Base-by-base conservation (phyloP, 2,113 vertebrate species). In the Onychorhynchus coronatus region DNA sequence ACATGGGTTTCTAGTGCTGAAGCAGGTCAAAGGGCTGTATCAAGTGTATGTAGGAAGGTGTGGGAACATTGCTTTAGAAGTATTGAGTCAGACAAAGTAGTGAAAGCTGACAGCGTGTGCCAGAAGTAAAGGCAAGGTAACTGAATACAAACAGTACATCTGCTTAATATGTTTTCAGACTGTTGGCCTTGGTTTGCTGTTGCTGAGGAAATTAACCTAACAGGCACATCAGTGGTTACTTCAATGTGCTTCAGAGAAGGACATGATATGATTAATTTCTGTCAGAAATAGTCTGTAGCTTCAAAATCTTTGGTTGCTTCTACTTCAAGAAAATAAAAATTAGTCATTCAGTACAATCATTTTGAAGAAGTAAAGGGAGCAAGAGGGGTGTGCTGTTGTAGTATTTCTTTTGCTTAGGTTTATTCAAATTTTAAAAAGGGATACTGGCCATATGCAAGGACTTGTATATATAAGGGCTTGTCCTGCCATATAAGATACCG, bases 61-160 rank as follows among this genome's bases (percentile, higher is more conserved):
- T 91, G 58, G 42, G 85, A 91, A 88, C 74, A 91, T 63, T 53
- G 63, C 75, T 85, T 91, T 90, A 85, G 75, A 94, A 96, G 83
- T 70, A 66, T 6, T 88, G 71, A 89, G 78, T 85, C 81, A 90
- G 82, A 50, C 37, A 63, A 53, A 83, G 39, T 71, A 82, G 74
- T 83, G 93, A 95, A 21, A 79, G 30, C 66, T 97, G 67, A 50
- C 42, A 65, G 71, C 0, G 1, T 41, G 14, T 62, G 59, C 27
- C 12, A 49, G 61, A 94, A 55, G 67, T 62, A 85, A 92, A 91
- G 21, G 68, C 25, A 94, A 86, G 50, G 82, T 86, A 92, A 63
- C 67, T 28, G 3, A 5, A 85, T 52, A 62, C 3, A 6, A 78
- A 61, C 41, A 65, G 52, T 55, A 28, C 0, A 0, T 22, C 42